phyloP scores from a whole-genome alignment of 2,797 vertebrate genomes.

The Anabas testudineus region DNA sequence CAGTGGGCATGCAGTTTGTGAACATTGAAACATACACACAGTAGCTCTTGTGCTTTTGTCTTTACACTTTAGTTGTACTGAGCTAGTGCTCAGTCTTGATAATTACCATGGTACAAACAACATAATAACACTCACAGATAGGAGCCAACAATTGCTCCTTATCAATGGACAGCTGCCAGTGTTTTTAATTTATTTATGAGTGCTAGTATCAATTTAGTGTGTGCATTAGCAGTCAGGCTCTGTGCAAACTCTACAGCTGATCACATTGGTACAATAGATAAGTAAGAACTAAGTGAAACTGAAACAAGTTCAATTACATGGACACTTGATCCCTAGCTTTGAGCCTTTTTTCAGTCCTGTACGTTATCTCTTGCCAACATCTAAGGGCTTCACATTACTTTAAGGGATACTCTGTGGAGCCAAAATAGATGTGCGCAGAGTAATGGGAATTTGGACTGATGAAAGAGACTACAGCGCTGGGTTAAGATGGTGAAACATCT shows the following conservation, averaged over 20 bases:
- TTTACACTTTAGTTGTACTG: background rate
- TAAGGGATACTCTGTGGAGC: conserved; percentile 14
- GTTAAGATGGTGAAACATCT: conserved; percentile 58
- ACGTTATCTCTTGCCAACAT: conserved; percentile 22
- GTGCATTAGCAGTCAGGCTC: background rate
- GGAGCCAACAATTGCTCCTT: conserved; percentile 12
- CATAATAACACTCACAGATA: conserved; percentile 8
- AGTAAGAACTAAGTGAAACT: background rate
- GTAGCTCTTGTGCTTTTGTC: background rate
- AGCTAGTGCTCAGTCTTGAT: background rate
- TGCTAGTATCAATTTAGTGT: background rate
- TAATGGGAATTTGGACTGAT: conserved; percentile 50
- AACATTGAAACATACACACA: conserved; percentile 4
- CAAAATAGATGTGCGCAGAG: conserved; percentile 38
- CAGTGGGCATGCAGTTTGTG: conserved; percentile 11
- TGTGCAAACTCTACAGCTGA: background rate
- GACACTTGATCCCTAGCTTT: background rate
- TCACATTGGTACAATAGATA: background rate
- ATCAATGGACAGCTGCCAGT: conserved; percentile 14
- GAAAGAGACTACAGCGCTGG: conserved; percentile 45
- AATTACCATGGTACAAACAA: background rate
- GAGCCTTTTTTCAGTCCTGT: conserved; percentile 15
- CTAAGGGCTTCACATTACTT: conserved; percentile 27
- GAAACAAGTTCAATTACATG: conserved; percentile 9
- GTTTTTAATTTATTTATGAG: background rate